Conservation (phyloP, 1,140 invertebrate species). For the Tetramorium alpestre region DNA sequence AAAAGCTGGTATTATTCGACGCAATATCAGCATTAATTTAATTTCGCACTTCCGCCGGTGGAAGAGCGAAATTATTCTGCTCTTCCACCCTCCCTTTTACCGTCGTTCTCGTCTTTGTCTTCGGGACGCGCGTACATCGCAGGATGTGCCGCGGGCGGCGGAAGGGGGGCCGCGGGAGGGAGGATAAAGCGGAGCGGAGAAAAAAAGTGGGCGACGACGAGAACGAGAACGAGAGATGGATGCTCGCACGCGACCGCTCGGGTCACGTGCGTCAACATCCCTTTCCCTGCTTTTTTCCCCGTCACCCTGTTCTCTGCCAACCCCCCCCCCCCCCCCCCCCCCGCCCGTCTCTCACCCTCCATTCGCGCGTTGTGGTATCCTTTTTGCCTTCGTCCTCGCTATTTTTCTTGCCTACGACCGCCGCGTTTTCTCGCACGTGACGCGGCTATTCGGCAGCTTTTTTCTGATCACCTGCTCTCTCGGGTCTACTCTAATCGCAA, state of each 20-base stretch:
- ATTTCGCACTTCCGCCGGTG: neutral
- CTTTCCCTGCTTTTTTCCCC: conserved; percentile 28
- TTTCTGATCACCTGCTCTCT: conserved; percentile 27
- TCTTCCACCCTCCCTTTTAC: conserved; percentile 9
- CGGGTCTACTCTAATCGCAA: neutral
- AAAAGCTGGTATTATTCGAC: neutral
- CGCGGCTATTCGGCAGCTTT: conserved; percentile 24
- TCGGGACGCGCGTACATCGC: conserved; percentile 11
- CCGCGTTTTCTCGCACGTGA: conserved; percentile 41
- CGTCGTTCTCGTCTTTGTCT: conserved; percentile 31
- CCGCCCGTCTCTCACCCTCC: conserved; percentile 13
- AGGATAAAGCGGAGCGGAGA: conserved; percentile 11
- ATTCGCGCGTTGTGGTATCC: neutral
- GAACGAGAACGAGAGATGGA: conserved; percentile 34
- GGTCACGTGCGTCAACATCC: conserved; percentile 66
- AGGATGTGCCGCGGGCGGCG: neutral
- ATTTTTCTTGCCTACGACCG: conserved; percentile 32
- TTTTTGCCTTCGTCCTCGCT: conserved; percentile 26
- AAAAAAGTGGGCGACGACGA: conserved; percentile 47
- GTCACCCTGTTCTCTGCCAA: neutral
- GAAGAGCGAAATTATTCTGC: conserved; percentile 21
- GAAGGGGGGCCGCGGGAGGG: conserved; percentile 27
- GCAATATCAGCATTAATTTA: conserved; percentile 46
- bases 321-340: too few species aligned
- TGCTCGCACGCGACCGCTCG: conserved; percentile 54